A percentile compares a stretch with the other conserved stretches of the same genome.
These are phyloP conservation scores for Gephyroberyx darwinii DNA, from an alignment of 2,797 vertebrate genomes.

Conservation along the genomic window DNA sequence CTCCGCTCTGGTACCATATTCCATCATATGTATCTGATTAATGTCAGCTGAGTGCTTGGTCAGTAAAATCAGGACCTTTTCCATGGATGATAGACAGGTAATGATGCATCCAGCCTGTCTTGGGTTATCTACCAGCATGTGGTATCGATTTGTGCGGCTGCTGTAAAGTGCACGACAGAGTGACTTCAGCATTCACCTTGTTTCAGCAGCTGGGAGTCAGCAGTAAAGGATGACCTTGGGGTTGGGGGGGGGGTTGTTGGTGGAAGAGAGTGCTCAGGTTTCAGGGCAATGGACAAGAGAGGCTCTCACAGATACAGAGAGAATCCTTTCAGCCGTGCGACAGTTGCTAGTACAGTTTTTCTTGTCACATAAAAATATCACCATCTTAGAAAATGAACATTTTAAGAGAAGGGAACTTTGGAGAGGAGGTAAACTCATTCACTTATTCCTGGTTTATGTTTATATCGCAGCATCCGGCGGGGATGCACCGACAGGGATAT, in stretches of 20 bases:
- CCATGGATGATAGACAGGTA: conserved; percentile 41
- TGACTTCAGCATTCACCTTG: conserved; percentile 69
- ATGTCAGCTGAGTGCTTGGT: conserved; percentile 44
- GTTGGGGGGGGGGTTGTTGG: background rate
- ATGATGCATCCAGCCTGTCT: conserved; percentile 32
- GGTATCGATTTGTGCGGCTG: conserved; percentile 62
- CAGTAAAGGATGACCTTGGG: conserved; percentile 60
- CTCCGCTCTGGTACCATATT: conserved; percentile 7
- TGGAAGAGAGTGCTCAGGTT: conserved; percentile 60
- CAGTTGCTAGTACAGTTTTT: conserved; percentile 21
- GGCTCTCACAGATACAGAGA: conserved; percentile 25
- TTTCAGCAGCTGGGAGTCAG: conserved; percentile 66
- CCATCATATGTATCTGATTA: conserved; percentile 31
- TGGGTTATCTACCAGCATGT: conserved; percentile 47
- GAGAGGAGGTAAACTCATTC: conserved; percentile 32
- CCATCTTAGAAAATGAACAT: conserved; percentile 20
- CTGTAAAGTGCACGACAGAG: conserved; percentile 55
- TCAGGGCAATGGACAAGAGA: conserved; percentile 55
- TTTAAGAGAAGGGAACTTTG: background rate
- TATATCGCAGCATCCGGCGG: conserved; percentile 12
- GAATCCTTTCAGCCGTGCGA: conserved; percentile 32
- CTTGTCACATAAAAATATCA: background rate
- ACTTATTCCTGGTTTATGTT: conserved; percentile 33
- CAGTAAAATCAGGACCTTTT: conserved; percentile 40
- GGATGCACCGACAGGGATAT: conserved; percentile 40